Conservation (phyloP, 2,797 vertebrate genomes). For the Chrosomus eos region DNA sequence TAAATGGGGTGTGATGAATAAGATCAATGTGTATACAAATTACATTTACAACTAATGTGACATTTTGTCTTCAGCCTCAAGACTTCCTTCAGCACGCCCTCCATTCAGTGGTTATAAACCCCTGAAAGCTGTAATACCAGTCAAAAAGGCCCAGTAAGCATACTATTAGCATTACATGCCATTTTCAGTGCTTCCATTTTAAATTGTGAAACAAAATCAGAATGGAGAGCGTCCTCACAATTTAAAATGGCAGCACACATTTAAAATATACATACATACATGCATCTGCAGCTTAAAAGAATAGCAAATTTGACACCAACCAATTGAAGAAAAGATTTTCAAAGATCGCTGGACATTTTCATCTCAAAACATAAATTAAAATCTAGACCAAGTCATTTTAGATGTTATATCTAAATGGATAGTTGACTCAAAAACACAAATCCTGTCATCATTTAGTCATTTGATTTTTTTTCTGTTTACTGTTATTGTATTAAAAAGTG, state of each 20-base stretch:
- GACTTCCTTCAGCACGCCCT: neutral
- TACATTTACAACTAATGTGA: neutral
- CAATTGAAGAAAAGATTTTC: neutral
- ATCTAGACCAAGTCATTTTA: neutral
- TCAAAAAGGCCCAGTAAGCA: neutral
- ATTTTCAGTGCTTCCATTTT: neutral
- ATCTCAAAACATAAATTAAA: neutral
- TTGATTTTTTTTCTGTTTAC: neutral
- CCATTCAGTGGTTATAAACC: neutral
- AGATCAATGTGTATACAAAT: neutral
- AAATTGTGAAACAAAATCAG: neutral
- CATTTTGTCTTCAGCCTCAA: neutral
- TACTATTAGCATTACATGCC: neutral
- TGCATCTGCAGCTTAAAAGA: neutral
- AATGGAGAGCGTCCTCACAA: neutral
- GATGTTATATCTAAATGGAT: too few relatives aligned
- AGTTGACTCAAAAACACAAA: neutral
- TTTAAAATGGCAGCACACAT: too few relatives aligned
- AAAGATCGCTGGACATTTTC: neutral
- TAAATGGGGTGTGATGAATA: neutral
- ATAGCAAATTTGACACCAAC: neutral
- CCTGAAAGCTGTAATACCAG: neutral
- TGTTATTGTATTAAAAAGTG: neutral
- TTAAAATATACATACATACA: too few relatives aligned
- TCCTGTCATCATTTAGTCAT: neutral